Evolutionary conservation across 2,113 vertebrate genomes (phyloP), one percentile per base, ranked within the genome.

Genomic region (Ochotona princeps): DNA sequence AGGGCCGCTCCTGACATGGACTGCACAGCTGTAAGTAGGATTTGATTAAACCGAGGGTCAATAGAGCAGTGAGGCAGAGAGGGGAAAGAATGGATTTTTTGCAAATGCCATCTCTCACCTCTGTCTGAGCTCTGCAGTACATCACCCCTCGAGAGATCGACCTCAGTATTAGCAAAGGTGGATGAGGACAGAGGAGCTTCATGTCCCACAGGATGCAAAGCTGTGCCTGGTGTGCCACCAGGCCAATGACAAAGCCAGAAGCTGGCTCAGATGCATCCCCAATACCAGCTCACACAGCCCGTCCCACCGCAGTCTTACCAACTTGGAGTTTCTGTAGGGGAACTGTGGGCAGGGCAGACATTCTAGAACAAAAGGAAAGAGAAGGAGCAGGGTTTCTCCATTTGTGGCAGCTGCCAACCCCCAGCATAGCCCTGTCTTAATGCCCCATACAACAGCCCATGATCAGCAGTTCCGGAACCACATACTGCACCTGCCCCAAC

Each of bases 21-120:
- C 30, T 11, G 12, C 26, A 49, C 32, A 60, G 47, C 82, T 70
- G 54, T 82, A 78, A 92, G 87, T 47, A 76, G 70, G 28, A 66
- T 61, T 79, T 83, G 73, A 96, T 8, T 83, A 93, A 92, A 80
- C 76, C 51, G 54, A 91, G 94, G 89, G 90, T 87, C 94, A 70
- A 51, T 69, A 91, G 60, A 76, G 61, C 80, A 20, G 38, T 32
- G 49, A 93, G 65, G 63, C 51, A 8, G 44, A 60, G n/a, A 79
- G 38, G 88, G 78, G 79, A 92, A 90, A 89, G 72, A 89, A 91
- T 76, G 70, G 91, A 75, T 86, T 92, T 44, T 91, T 76, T 85
- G 18, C 83, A 93, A 95, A 90, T 89, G 75, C 67, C 72, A 81
- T 76, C 66, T 35, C 75, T 86, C 57, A 92, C 86, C 81, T 95